These are phyloP conservation scores for Linepithema humile DNA, from an alignment of 1,140 invertebrate species.

Conservation along the genomic window DNA sequence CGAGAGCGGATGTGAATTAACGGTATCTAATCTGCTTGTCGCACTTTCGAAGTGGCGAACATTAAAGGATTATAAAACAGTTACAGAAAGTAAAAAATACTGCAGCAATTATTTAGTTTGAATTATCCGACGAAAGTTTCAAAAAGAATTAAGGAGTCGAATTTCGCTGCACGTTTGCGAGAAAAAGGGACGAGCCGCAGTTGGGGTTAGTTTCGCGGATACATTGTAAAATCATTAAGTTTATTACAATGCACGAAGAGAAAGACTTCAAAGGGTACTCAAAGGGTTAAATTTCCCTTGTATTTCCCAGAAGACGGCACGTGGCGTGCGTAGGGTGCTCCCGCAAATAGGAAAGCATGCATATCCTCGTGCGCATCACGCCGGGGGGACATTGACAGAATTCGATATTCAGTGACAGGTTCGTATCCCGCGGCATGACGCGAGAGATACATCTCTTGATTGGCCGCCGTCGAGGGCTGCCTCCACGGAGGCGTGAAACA, in stretches of 20 bases:
- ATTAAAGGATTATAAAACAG: neutral
- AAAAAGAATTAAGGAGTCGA: too few relatives aligned
- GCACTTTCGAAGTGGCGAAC: neutral
- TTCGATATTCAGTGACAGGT: constrained; percentile 50
- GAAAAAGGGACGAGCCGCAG: too few relatives aligned
- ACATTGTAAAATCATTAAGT: neutral
- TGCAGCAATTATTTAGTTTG: neutral
- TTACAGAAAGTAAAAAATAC: neutral
- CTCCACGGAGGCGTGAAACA: constrained; percentile 61
- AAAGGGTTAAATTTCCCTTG: constrained; percentile 3
- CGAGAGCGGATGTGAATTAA: neutral
- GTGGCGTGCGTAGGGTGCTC: neutral
- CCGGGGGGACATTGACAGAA: constrained; percentile 20
- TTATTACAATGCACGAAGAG: constrained; percentile 24
- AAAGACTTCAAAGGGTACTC: constrained; percentile 10
- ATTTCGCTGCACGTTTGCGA: too few relatives aligned
- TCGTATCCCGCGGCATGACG: constrained; percentile 52
- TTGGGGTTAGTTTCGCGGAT: too few relatives aligned
- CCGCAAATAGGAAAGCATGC: neutral
- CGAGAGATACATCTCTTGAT: constrained; percentile 49
- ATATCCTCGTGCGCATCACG: constrained; percentile 10
- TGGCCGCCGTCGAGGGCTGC: constrained; percentile 50
- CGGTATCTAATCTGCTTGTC: neutral
- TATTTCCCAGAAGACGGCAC: neutral
- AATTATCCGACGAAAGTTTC: neutral